Evolutionary conservation across 2,113 vertebrate genomes (phyloP), one percentile per base, ranked within the genome.

Genomic region (Carlito syrichta): DNA sequence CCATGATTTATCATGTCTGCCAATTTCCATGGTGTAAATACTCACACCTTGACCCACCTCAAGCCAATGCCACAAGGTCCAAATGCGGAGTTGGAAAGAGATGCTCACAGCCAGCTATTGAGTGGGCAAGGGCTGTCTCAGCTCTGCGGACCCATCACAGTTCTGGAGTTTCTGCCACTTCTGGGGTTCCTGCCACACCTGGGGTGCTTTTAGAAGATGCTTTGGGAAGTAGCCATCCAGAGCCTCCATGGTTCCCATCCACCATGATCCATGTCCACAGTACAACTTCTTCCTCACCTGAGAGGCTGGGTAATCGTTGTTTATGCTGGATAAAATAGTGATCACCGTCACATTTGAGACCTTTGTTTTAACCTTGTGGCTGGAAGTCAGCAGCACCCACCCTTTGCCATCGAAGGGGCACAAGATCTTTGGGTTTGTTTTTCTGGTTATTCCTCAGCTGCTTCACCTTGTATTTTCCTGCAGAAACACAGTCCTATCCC

Each of bases 71-170:
- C 10, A n/a, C 50, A 58, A 58, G 63, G 35, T 54, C 32, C 35
- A 23, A 22, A 66, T 2, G 5, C 58, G 22, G 8, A 23, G 5
- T 62, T 63, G n/a, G 48, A 56, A 52, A 85, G 69, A 45, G 40
- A 74, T 5, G 22, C 13, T 9, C 1, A 1, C 2, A 13, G 38
- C 5, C 17, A 11, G 62, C 4, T 38, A 19, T 69, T 13, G 12
- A 30, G 3, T 27, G n/a, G 27, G 3, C 50, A 19, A 50, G 60
- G 54, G 60, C 35, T 38, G 4, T 17, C 60, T 43, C 12, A 19
- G 17, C 50, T 35, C 25, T 45, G 3, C 16, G 3, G 7, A 3
- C 8, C 56, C 45, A 23, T 16, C 11, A 5, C 43, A 22, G 2
- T 12, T 20, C 9, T 25, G 1, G 9, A 6, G 14, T 23, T 16